Base-by-base conservation (phyloP, 1,140 invertebrate genomes). In the Drosophila kepulauana region DNA sequence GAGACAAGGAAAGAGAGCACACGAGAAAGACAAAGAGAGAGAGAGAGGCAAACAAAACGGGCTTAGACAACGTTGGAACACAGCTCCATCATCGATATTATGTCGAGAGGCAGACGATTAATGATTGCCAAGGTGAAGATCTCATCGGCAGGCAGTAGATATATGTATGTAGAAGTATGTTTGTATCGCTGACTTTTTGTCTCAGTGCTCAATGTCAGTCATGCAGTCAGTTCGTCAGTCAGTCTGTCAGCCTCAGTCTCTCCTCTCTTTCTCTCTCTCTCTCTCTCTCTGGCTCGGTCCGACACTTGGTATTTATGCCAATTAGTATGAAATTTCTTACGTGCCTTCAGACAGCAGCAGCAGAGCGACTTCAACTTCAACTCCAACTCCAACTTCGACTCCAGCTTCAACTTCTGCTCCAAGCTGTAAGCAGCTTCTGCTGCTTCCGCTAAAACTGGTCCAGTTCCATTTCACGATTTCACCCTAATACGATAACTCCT, bases 281-380 rank as follows among this genome's bases (percentile, higher is more conserved):
- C 20, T 2, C 20, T 20, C 20, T 52, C 46, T 63, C 73, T 25
- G 20, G 20, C 20, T 25, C 20, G 20, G 20, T 79, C 73, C 87
- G 79, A 91, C 91, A 92, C 84, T 92, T 91, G 91, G 91, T 92
- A 92, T 92, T 92, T 92, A 92, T 92, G 91, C 91, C 91, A 92
- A 92, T 92, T 92, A 92, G 90, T 92, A 92, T 91, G 91, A 92
- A 92, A 92, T 92, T 91, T 92, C 91, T 91, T 91, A 90, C 82
- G 90, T 91, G 82, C 86, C 90, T 80, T 66, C 85, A 81, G 85
- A 89, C 85, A 89, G 20, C 20, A 25, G 81, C 77, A 46, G 57
- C 74, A 74, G 70, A 15, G 43, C 56, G 66, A 58, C 57, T 70
- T 35, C 75, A 77, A 49, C 15, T 61, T 38, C 57, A 72, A 28